These are phyloP conservation scores for Lasioglossum lativentre DNA, from an alignment of 2,888 invertebrate genomes.

Conservation along the genomic window DNA sequence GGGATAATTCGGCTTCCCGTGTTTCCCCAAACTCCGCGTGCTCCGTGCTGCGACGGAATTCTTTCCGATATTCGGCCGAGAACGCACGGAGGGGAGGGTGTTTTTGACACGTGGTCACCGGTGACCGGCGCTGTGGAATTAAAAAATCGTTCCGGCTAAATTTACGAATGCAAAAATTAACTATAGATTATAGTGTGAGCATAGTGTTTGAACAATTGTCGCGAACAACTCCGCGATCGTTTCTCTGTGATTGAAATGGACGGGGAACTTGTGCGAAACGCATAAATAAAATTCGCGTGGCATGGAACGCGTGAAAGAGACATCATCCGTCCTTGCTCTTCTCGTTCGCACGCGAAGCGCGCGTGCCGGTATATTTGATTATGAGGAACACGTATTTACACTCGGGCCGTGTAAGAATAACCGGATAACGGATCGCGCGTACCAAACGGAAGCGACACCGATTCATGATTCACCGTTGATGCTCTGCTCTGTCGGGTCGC, in stretches of 20 bases:
- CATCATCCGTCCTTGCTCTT: not conserved
- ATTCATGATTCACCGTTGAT: slow-evolving; percentile 7
- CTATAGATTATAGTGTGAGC: too few relatives aligned
- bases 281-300: not conserved
- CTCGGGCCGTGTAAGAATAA: slow-evolving; percentile 36
- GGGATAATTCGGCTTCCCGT: not conserved
- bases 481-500: slow-evolving; percentile 17
- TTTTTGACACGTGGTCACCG: not conserved
- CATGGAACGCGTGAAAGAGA: not conserved
- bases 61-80: not conserved
- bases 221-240: not conserved
- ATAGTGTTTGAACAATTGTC: too few relatives aligned
- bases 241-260: not conserved
- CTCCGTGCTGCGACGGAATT: not conserved
- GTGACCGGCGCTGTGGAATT: not conserved
- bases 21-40: not conserved
- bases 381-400: slow-evolving; percentile 46
- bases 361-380: slow-evolving; percentile 2
- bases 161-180: not conserved
- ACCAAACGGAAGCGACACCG: slow-evolving; percentile 37
- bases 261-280: not conserved
- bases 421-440: slow-evolving; percentile 53
- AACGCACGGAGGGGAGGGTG: too few relatives aligned
- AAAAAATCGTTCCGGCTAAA: too few relatives aligned
- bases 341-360: not conserved